A percentile compares a stretch with the other conserved stretches of the same genome.
Evolutionary conservation across 2,797 vertebrate genomes (phyloP).

Genomic region (Acanthiza pusilla): DNA sequence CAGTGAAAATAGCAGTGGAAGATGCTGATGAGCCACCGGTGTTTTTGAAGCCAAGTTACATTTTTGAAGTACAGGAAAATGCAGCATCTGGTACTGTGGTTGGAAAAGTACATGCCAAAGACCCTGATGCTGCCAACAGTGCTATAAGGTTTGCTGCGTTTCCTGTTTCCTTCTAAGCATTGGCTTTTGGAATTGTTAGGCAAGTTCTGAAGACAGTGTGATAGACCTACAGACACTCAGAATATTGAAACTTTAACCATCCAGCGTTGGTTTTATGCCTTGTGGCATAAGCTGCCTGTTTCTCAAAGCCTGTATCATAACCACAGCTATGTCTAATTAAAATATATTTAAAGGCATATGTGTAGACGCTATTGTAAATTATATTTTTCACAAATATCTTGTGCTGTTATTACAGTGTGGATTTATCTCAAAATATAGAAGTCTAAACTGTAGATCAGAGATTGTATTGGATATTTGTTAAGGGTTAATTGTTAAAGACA

Average conservation of each 20-base stretch:
- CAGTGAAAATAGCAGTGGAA: conserved; percentile 91
- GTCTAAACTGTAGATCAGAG: background rate
- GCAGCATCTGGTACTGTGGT: conserved; percentile 86
- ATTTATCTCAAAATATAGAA: background rate
- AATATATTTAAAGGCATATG: background rate
- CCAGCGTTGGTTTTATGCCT: background rate
- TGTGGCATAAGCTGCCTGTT: background rate
- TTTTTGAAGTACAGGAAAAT: conserved; percentile 93
- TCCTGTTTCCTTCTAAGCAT: background rate
- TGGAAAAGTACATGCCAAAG: conserved; percentile 94
- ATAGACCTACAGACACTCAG: background rate
- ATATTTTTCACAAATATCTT: background rate
- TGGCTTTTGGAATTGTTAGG: background rate
- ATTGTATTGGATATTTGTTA: background rate
- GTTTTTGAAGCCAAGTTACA: conserved; percentile 86
- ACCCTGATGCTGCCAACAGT: conserved; percentile 90
- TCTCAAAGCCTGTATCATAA: background rate
- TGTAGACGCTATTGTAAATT: background rate
- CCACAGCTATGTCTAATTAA: background rate
- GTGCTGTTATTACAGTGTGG: background rate
- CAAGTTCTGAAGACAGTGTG: background rate
- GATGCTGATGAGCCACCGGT: conserved; percentile 93
- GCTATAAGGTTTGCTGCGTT: conserved; percentile 82
- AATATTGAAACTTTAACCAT: background rate
- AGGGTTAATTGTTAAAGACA: background rate